Percentiles rank a stretch among this genome's conserved stretches.
Evolutionary conservation across 2,113 vertebrate genomes (phyloP).

Genomic region (Taxidea taxus): DNA sequence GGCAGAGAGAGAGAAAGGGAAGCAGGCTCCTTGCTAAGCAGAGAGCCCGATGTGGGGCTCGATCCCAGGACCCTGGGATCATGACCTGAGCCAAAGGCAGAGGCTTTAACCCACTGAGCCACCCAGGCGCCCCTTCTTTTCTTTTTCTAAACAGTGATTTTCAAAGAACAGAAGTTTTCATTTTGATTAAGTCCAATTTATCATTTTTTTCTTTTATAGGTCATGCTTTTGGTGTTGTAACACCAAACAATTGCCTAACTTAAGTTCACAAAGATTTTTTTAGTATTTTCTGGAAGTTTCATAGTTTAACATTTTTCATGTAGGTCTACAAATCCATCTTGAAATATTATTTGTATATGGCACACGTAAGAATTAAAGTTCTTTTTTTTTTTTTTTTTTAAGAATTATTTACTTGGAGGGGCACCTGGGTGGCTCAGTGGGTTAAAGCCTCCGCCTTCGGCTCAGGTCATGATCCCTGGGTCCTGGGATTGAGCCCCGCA

Average conservation of each 20-base stretch:
- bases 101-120: too few species aligned
- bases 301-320: background rate
- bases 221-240: background rate
- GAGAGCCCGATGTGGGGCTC: too few species aligned
- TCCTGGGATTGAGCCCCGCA: too few species aligned
- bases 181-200: background rate
- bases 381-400: background rate
- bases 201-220: background rate
- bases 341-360: background rate
- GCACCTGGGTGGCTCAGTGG: too few species aligned
- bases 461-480: too few species aligned
- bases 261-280: background rate
- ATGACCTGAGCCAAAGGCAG: too few species aligned
- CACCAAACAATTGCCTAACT: background rate
- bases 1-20: too few species aligned
- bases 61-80: too few species aligned
- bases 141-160: background rate
- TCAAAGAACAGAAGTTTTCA: background rate
- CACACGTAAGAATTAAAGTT: background rate
- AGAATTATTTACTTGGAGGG: too few species aligned
- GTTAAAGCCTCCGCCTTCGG: too few species aligned
- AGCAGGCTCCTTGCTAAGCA: too few species aligned
- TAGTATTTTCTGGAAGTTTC: background rate
- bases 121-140: too few species aligned
- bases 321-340: background rate